Evolutionary conservation across 2,797 vertebrate genomes (phyloP).

Genomic region (Lutra lutra): DNA sequence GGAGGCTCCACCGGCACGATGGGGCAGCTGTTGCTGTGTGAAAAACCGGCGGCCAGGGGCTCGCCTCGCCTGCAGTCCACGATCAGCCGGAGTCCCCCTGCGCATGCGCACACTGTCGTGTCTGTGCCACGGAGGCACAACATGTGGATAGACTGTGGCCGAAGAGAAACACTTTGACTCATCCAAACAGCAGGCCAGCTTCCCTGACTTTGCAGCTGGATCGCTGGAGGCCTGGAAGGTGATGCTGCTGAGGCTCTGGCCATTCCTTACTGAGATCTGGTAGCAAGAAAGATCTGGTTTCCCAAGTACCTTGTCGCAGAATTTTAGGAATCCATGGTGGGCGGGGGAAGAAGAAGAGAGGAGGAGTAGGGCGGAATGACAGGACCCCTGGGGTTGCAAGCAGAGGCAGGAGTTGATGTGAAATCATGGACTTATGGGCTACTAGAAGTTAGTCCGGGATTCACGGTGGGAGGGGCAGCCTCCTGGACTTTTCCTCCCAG

Average conservation of each 20-base stretch:
- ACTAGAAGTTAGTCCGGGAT: no score
- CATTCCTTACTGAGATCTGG: not conserved
- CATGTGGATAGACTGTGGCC: not conserved
- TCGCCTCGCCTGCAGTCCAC: not conserved
- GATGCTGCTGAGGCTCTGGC: not conserved
- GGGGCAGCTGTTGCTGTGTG: not conserved
- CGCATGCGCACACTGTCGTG: rapidly evolving
- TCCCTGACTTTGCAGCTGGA: not conserved
- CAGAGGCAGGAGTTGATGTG: not conserved
- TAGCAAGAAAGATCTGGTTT: not conserved
- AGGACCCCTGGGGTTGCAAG: not conserved
- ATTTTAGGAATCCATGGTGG: not conserved
- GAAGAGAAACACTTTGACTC: not conserved
- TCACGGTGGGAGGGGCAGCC: not conserved
- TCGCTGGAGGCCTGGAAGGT: not conserved
- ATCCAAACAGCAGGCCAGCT: not conserved
- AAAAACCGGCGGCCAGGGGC: not conserved
- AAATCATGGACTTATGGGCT: not conserved
- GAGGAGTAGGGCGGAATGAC: rapidly evolving
- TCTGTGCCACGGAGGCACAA: rapidly evolving
- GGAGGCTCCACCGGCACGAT: not conserved
- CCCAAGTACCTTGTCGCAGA: not conserved
- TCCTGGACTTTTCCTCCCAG: not conserved
- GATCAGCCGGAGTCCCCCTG: not conserved
- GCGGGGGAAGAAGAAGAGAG: not conserved